Conservation (phyloP, 2,888 invertebrate genomes). For the Drosophila anomelani region DNA sequence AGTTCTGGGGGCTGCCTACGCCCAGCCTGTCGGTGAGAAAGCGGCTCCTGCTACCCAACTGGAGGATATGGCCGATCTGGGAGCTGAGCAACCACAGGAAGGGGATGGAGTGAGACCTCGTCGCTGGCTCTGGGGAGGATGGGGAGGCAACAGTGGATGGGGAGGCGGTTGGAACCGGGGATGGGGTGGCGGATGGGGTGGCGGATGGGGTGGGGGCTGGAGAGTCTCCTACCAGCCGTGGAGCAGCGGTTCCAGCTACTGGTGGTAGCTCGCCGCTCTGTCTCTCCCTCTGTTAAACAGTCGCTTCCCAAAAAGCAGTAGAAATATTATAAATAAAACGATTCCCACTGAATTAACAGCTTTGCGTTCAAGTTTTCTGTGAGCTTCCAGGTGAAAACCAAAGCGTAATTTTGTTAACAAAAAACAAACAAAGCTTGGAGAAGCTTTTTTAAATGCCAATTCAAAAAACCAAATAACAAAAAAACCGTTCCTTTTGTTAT, state of each 20-base stretch:
- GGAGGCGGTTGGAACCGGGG: slow-evolving; percentile 23
- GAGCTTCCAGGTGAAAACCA: slow-evolving; percentile 11
- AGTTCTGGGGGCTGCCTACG: slow-evolving; percentile 8
- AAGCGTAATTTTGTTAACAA: slow-evolving; percentile 19
- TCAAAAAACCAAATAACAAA: slow-evolving; percentile 1
- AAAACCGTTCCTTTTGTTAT: slow-evolving; percentile 20
- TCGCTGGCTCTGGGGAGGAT: slow-evolving; percentile 48
- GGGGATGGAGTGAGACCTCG: slow-evolving; percentile 45
- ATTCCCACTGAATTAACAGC: slow-evolving; percentile 4
- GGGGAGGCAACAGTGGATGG: slow-evolving; percentile 1
- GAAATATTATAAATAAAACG: slow-evolving; percentile 15
- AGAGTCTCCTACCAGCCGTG: slow-evolving; percentile 39
- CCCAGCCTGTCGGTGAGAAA: slow-evolving; percentile 24
- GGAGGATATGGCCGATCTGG: slow-evolving; percentile 58
- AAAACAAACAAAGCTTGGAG: slow-evolving; percentile 16
- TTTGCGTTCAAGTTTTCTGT: slow-evolving; percentile 9
- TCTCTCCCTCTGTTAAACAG: not conserved
- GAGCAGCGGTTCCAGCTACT: slow-evolving; percentile 29
- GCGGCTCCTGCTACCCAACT: slow-evolving; percentile 15
- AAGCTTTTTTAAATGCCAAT: slow-evolving; percentile 13
- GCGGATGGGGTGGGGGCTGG: slow-evolving; percentile 19
- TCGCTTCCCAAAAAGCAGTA: slow-evolving; percentile 14
- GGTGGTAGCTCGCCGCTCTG: slow-evolving; percentile 10
- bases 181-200: slow-evolving; percentile 10
- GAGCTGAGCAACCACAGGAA: slow-evolving; percentile 45